These are phyloP conservation scores for Listronotus bonariensis DNA, from an alignment of 1,140 invertebrate species.

Conservation along the genomic window DNA sequence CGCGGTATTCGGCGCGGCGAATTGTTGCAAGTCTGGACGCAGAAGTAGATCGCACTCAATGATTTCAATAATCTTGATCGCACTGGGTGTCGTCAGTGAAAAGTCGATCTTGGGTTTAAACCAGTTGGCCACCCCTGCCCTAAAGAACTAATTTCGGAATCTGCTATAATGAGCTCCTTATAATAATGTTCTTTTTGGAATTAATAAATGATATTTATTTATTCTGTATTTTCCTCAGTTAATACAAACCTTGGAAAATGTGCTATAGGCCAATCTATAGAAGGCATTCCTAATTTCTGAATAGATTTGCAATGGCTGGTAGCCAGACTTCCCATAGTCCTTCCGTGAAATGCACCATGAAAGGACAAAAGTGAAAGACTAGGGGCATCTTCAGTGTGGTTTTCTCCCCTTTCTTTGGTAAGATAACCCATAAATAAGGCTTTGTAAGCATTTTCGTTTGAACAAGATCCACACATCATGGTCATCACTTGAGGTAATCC, in stretches of 20 bases:
- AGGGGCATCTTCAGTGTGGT: conserved; percentile 83
- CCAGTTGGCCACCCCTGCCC: too few species aligned
- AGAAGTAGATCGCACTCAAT: too few species aligned
- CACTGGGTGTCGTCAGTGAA: too few species aligned
- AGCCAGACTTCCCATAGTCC: conserved; percentile 82
- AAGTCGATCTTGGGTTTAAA: too few species aligned
- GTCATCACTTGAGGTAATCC: conserved; percentile 82
- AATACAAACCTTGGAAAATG: conserved; percentile 28
- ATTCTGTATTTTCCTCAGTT: neutral
- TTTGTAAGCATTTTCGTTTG: conserved; percentile 63
- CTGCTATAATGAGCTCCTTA: neutral
- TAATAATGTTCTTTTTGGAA: neutral
- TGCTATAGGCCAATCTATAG: conserved; percentile 78
- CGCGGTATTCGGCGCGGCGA: too few species aligned
- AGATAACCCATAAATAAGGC: conserved; percentile 77
- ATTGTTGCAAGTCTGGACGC: too few species aligned
- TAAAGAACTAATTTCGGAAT: too few species aligned
- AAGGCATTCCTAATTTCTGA: conserved; percentile 95
- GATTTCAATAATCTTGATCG: too few species aligned
- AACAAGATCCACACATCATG: conserved; percentile 98
- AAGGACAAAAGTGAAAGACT: conserved; percentile 88
- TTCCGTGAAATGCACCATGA: conserved; percentile 82
- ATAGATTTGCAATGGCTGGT: conserved; percentile 95
- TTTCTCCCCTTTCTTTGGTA: conserved; percentile 71
- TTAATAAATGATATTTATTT: neutral